Evolutionary conservation across 2,797 vertebrate genomes (phyloP), one percentile per base, ranked within the genome.

Genomic region (Coregonus ussuriensis): DNA sequence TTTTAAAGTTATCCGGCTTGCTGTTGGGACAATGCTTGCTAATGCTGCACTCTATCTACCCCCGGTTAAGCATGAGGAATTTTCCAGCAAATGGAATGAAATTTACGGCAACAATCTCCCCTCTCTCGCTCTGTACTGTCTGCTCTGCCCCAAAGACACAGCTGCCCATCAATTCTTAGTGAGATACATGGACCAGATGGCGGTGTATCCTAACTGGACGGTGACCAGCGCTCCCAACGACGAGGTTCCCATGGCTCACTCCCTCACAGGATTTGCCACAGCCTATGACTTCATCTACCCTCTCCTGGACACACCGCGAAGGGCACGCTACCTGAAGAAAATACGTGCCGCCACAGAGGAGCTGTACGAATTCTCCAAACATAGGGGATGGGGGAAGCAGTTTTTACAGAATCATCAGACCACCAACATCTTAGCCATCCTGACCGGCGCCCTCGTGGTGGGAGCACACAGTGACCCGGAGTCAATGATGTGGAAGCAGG

Each of bases 101-200:
- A 97, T 99, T 90, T 99, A 98, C 77, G 98, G 98, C 29, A 99
- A 99, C 92, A 98, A 99, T 89, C 91, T 99, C 81, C 96, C 97
- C 79, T 95, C 97, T 35, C 88, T 99, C 86, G 97, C 98, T 0
- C 90, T 99, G 79, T 99, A 99, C 91, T 99, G 98, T 92, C 91
- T 99, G 79, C 84, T 99, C 73, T 96, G 94, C 88, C 98, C 98
- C 0, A 97, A 98, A 88, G 98, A 99, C 91, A 94, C 94, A 52
- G 90, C 93, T 66, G 96, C 97, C 0, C 90, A 97, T 89, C 95
- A 95, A 84, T 98, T 98, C 90, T 92, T 93, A 65, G 81, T 97
- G 15, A 96, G 95, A 76, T 99, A 96, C 79, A 98, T 99, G 98
- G 98, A 99, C 85, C 93, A 96, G 81, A 97, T 99, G 97, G 94